These are phyloP conservation scores for Poeciliopsis turneri DNA, from an alignment of 2,797 vertebrate genomes.

Conservation along the genomic window DNA sequence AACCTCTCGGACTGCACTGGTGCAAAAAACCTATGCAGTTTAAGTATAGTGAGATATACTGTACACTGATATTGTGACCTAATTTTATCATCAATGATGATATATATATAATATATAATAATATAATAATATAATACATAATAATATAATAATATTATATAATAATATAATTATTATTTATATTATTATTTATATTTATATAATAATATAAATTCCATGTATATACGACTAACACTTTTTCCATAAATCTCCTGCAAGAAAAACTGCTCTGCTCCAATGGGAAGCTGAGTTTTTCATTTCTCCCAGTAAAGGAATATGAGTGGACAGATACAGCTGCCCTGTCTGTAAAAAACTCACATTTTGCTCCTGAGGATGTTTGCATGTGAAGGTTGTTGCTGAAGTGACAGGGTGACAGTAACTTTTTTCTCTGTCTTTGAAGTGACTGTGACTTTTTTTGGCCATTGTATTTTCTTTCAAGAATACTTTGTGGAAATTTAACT, in stretches of 20 bases:
- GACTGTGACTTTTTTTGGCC: conserved; percentile 4
- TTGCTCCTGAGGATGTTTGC: not conserved
- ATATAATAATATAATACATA: no score
- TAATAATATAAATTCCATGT: not conserved
- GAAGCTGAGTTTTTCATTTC: not conserved
- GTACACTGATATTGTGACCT: not conserved
- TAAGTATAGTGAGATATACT: not conserved
- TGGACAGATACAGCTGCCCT: not conserved
- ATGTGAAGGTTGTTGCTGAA: not conserved
- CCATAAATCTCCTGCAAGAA: not conserved
- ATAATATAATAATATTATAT: no score
- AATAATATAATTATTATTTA: no score
- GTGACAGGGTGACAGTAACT: not conserved
- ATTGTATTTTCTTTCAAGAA: not conserved
- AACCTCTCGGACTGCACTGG: no score
- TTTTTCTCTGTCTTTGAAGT: not conserved
- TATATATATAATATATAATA: no score
- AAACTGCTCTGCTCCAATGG: not conserved
- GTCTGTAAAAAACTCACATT: not conserved
- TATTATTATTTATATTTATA: no score
- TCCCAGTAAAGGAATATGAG: not conserved
- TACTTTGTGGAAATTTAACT: not conserved
- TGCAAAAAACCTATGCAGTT: not conserved
- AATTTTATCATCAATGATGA: not conserved
- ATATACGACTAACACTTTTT: not conserved